Percentiles rank a stretch among this genome's conserved stretches.
phyloP scores from a whole-genome alignment of 2,797 vertebrate species.

The Trematomus bernacchii region DNA sequence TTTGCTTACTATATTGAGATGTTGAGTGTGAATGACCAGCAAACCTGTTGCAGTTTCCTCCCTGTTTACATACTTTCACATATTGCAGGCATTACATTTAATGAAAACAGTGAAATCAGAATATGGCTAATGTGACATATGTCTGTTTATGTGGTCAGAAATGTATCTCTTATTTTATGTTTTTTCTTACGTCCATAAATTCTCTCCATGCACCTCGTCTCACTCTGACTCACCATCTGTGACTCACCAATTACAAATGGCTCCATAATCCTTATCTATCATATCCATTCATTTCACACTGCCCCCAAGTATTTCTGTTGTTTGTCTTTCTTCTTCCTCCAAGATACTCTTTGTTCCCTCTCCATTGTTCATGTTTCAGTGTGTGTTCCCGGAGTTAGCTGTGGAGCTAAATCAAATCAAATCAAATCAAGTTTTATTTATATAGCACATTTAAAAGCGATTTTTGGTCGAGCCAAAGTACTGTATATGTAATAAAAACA shows the following conservation, averaged over 20 bases:
- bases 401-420: too few species aligned
- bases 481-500: too few species aligned
- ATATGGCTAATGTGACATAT: background rate
- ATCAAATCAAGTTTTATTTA: too few species aligned
- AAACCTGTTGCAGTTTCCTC: background rate
- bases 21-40: constrained; percentile 19
- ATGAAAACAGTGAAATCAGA: background rate
- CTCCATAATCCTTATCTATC: constrained; percentile 39
- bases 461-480: too few species aligned
- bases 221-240: constrained; percentile 43
- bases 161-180: background rate
- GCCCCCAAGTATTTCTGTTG: constrained; percentile 22
- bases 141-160: background rate
- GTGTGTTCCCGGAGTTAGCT: background rate
- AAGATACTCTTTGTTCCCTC: constrained; percentile 7
- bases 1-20: constrained; percentile 28
- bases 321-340: constrained; percentile 26
- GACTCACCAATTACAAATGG: constrained; percentile 47
- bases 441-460: too few species aligned
- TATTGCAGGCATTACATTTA: background rate
- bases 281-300: constrained; percentile 37
- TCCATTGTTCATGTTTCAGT: background rate
- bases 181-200: background rate
- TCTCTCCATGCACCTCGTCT: constrained; percentile 13
- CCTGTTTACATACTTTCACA: background rate